Conservation (phyloP, 37 sponge, comb jelly and placozoan genomes). For the Halichondria panicea region DNA sequence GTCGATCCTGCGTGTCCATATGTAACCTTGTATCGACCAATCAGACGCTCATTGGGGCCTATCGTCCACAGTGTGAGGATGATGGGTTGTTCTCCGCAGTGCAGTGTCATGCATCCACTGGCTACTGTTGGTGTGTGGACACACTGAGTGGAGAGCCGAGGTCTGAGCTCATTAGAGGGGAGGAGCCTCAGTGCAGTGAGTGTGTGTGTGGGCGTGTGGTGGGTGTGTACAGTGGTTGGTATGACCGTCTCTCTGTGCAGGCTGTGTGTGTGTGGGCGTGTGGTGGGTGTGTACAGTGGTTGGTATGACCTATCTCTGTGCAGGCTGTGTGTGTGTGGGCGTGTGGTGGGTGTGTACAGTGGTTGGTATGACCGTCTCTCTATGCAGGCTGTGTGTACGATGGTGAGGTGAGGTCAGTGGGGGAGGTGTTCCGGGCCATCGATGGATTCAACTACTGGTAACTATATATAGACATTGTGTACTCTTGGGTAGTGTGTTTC, state of each 20-base stretch:
- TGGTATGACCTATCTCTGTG: not conserved
- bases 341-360: not conserved
- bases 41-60: slow-evolving; percentile 14
- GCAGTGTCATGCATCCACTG: slow-evolving; percentile 48
- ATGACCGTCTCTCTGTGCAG: not conserved
- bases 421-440: slow-evolving; percentile 14
- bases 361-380: not conserved
- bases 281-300: not conserved
- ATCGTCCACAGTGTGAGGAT: slow-evolving; percentile 36
- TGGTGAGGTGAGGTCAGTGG: slow-evolving; percentile 9
- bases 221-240: not conserved
- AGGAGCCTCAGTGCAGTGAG: slow-evolving; percentile 41
- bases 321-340: not conserved
- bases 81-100: slow-evolving; percentile 44
- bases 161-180: not conserved
- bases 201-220: not conserved
- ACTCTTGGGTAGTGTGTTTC: not conserved
- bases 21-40: not conserved
- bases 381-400: slow-evolving; percentile 34
- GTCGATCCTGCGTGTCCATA: slow-evolving; percentile 35
- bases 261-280: not conserved
- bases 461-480: not conserved
- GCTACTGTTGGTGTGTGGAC: slow-evolving; percentile 58
- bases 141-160: slow-evolving; percentile 31
- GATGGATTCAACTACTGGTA: slow-evolving; percentile 41